phyloP scores from a whole-genome alignment of 1,140 invertebrate genomes.

The Coboldia fuscipes region DNA sequence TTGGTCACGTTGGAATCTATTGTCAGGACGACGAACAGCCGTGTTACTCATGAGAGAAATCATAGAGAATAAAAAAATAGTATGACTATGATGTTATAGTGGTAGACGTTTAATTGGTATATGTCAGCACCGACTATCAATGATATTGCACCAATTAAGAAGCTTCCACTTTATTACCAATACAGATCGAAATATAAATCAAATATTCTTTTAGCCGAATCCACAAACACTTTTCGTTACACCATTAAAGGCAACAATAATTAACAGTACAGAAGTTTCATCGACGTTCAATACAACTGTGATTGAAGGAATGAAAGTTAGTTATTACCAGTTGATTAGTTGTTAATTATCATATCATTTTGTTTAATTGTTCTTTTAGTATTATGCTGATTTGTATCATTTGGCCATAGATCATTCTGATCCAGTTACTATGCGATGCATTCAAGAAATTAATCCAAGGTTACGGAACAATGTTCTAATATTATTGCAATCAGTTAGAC shows the following conservation, averaged over 20 bases:
- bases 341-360: conserved; percentile 1
- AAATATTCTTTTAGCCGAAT: conserved; percentile 20
- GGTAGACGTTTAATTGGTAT: not conserved
- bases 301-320: conserved; percentile 27
- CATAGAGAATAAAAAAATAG: conserved; percentile 33
- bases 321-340: too few relatives aligned
- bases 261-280: conserved; percentile 49
- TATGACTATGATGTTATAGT: conserved; percentile 9
- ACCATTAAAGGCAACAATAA: conserved; percentile 30
- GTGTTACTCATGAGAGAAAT: conserved; percentile 51
- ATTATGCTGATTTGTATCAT: conserved; percentile 43
- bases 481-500: conserved; percentile 15
- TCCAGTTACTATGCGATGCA: conserved; percentile 14
- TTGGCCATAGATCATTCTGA: conserved; percentile 23
- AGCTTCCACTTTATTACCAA: too few relatives aligned
- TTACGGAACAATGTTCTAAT: conserved; percentile 16
- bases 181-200: conserved; percentile 16
- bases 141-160: too few relatives aligned
- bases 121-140: not conserved
- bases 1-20: conserved; percentile 73
- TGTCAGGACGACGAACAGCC: conserved; percentile 38
- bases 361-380: conserved; percentile 27
- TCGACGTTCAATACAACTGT: conserved; percentile 34
- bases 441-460: conserved; percentile 14
- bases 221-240: conserved; percentile 36